A percentile compares a stretch with the other conserved stretches of the same genome.
These are phyloP conservation scores for Setipinna tenuifilis DNA, from an alignment of 2,797 vertebrate genomes.

Conservation along the genomic window DNA sequence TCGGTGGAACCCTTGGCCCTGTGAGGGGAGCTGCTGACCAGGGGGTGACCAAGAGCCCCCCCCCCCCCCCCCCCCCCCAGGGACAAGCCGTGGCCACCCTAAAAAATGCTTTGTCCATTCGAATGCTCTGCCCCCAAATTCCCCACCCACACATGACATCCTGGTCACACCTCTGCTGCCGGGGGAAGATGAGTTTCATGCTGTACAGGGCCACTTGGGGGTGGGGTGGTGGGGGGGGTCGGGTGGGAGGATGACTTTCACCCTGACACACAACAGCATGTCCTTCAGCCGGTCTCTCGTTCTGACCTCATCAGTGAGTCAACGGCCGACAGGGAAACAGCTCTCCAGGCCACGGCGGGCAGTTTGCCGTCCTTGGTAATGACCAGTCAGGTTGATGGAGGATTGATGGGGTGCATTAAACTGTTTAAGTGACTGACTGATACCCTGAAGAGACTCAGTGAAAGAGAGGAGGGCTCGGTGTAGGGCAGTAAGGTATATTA, in stretches of 20 bases:
- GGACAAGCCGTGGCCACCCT: too few species aligned
- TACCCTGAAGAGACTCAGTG: neutral
- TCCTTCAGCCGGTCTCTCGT: neutral
- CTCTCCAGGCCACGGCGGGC: neutral
- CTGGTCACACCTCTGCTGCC: too few species aligned
- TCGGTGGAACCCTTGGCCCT: neutral
- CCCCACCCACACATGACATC: too few species aligned
- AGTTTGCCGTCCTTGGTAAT: neutral
- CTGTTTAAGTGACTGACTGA: neutral
- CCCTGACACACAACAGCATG: neutral
- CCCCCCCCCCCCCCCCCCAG: too few species aligned
- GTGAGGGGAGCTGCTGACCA: neutral
- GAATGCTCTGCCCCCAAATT: too few species aligned
- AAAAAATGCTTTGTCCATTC: too few species aligned
- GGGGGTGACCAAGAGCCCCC: too few species aligned
- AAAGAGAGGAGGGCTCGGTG: neutral
- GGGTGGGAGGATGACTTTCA: too few species aligned
- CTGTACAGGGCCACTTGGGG: too few species aligned
- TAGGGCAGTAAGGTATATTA: neutral
- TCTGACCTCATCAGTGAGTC: slow-evolving; percentile 18
- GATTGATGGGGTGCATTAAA: slow-evolving; percentile 5
- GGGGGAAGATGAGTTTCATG: neutral
- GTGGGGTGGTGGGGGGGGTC: too few species aligned
- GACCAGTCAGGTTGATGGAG: neutral
- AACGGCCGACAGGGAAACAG: neutral